Evolutionary conservation across 2,888 invertebrate genomes (phyloP).

Genomic region (Stenichneumon culpator): DNA sequence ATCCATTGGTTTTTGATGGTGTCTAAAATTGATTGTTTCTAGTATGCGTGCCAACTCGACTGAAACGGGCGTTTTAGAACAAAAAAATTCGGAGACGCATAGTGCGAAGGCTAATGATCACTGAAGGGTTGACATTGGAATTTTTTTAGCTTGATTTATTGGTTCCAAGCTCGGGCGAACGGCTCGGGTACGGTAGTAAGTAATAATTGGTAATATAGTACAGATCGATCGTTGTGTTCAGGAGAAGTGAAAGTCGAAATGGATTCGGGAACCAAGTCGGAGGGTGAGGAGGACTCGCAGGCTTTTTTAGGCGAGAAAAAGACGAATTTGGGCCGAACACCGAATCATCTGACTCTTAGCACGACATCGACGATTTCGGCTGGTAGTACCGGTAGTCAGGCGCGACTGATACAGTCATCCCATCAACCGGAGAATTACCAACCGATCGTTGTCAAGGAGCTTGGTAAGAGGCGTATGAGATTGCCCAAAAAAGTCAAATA

Average conservation of each 20-base stretch:
- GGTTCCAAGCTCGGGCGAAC: conserved; percentile 41
- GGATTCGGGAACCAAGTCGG: conserved; percentile 93
- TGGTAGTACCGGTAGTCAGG: conserved; percentile 97
- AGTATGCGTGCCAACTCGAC: background rate
- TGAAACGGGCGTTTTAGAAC: background rate
- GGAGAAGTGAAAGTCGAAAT: conserved; percentile 84
- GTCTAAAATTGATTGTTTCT: background rate
- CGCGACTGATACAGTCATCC: conserved; percentile 96
- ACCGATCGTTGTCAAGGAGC: conserved; percentile 94
- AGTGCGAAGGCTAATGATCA: background rate
- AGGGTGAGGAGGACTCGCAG: conserved; percentile 94
- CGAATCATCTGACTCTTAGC: conserved; percentile 96
- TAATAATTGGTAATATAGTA: conserved; percentile 65
- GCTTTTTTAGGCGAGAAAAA: conserved; percentile 86
- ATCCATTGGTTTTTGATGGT: background rate
- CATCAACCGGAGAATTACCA: conserved; percentile 97
- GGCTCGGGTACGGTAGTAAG: conserved; percentile 52
- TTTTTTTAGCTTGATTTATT: background rate
- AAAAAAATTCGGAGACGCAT: no score
- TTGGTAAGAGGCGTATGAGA: conserved; percentile 90
- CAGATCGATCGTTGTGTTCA: conserved; percentile 73
- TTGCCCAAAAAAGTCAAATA: conserved; percentile 70
- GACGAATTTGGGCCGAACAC: conserved; percentile 93
- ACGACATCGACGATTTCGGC: conserved; percentile 97
- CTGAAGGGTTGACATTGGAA: conserved; percentile 31